Conservation (phyloP, 2,888 invertebrate species). For the Lithodes maja region DNA sequence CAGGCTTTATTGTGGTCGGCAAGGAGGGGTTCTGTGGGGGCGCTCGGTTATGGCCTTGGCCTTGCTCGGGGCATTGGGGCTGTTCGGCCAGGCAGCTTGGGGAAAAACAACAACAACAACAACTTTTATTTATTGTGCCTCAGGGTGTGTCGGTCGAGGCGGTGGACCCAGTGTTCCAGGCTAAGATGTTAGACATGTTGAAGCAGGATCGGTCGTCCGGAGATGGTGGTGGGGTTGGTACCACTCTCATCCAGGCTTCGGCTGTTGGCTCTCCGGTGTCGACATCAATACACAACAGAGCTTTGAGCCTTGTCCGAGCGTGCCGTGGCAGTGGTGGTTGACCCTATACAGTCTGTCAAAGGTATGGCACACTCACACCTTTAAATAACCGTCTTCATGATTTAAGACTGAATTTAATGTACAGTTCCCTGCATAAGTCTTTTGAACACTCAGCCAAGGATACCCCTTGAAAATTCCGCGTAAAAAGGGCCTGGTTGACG, state of each 20-base stretch:
- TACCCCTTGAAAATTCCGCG: too few species aligned
- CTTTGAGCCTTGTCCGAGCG: constrained; percentile 97
- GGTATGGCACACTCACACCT: constrained; percentile 77
- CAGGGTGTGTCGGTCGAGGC: constrained; percentile 98
- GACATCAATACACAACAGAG: constrained; percentile 99
- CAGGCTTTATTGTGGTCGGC: too few species aligned
- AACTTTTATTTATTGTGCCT: background rate
- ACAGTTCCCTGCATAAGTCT: too few species aligned
- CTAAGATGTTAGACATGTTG: constrained; percentile 98
- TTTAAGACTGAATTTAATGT: too few species aligned
- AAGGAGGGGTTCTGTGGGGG: too few species aligned
- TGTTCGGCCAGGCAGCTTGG: too few species aligned
- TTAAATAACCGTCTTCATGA: too few species aligned
- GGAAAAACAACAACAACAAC: too few species aligned
- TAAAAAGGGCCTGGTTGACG: too few species aligned
- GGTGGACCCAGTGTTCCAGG: constrained; percentile 99
- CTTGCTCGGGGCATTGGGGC: too few species aligned
- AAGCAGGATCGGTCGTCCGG: constrained; percentile 98
- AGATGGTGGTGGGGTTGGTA: constrained; percentile 99
- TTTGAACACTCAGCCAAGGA: too few species aligned
- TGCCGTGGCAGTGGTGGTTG: constrained; percentile 99
- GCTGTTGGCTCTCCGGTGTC: constrained; percentile 98
- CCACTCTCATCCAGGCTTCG: constrained; percentile 99
- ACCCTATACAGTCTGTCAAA: constrained; percentile 99
- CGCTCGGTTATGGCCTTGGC: too few species aligned